phyloP scores from a whole-genome alignment of 2,113 vertebrate species.

The Ammodytes dubius region DNA sequence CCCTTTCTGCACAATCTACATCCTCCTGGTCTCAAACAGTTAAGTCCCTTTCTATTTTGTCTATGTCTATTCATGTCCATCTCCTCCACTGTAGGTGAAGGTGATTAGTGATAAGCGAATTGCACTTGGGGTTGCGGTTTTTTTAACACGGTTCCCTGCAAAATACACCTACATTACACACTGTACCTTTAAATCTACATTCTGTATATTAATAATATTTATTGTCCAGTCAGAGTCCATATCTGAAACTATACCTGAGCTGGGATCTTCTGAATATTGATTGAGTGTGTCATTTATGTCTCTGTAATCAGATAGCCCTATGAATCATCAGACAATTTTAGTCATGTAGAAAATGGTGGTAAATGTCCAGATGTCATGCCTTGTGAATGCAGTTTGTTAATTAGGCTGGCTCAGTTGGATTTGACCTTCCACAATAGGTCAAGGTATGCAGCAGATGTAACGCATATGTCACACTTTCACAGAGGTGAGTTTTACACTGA shows the following conservation, averaged over 20 bases:
- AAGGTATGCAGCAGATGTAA: slow-evolving; percentile 18
- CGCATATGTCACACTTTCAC: not conserved
- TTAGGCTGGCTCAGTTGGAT: slow-evolving; percentile 17
- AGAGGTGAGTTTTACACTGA: not conserved
- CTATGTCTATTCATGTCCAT: slow-evolving; percentile 17
- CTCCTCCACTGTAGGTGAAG: not conserved
- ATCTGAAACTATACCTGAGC: not conserved
- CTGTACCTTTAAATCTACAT: too few relatives aligned
- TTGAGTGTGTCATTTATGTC: not conserved
- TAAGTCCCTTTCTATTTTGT: not conserved
- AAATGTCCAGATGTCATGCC: not conserved
- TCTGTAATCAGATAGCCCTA: not conserved
- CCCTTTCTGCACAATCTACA: not conserved
- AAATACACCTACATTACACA: not conserved
- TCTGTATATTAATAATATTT: too few relatives aligned
- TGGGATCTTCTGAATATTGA: slow-evolving; percentile 3
- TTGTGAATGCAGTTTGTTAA: slow-evolving; percentile 9
- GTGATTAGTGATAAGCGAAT: not conserved
- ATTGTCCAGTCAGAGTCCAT: too few relatives aligned
- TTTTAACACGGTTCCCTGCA: slow-evolving; percentile 14
- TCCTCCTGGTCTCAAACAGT: not conserved
- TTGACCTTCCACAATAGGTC: slow-evolving; percentile 11
- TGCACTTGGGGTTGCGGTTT: not conserved
- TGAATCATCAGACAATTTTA: slow-evolving; percentile 25
- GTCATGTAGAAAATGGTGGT: slow-evolving; percentile 35